Percentiles rank a stretch among this genome's conserved stretches.
Conservation (phyloP, 2,113 vertebrate genomes). For the Eulemur macaco region DNA sequence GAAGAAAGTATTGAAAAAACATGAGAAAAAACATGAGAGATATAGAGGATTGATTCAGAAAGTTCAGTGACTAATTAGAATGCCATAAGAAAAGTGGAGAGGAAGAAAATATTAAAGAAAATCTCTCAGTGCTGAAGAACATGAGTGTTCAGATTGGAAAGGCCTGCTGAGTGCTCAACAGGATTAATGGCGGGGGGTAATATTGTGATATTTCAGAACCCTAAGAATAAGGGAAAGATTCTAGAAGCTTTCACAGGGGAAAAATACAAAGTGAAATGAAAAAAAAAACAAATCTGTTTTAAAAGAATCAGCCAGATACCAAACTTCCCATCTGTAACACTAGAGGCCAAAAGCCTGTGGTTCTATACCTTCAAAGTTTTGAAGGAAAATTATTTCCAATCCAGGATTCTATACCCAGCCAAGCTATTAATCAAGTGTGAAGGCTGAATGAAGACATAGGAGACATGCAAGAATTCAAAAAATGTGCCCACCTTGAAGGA, state of each 20-base stretch:
- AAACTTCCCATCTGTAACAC: background rate
- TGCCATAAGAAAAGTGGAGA: background rate
- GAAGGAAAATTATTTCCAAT: slow-evolving; percentile 47
- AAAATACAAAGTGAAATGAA: background rate
- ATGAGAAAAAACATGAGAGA: slow-evolving; percentile 41
- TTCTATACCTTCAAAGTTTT: background rate
- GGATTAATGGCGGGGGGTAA: background rate
- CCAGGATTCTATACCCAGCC: slow-evolving; percentile 63
- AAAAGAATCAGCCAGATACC: background rate
- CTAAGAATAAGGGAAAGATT: background rate
- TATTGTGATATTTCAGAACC: slow-evolving; percentile 12
- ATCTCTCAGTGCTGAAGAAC: background rate
- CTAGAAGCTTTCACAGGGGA: background rate
- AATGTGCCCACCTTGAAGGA: slow-evolving; percentile 16
- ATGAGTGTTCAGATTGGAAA: background rate
- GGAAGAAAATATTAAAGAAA: background rate
- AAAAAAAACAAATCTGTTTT: background rate
- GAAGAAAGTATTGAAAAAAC: slow-evolving; percentile 44
- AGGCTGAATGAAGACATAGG: slow-evolving; percentile 49
- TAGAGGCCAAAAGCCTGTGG: background rate
- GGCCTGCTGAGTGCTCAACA: background rate
- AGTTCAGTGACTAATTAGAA: background rate
- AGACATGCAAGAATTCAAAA: slow-evolving; percentile 40
- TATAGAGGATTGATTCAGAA: background rate
- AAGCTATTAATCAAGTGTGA: slow-evolving; percentile 59